phyloP scores from a whole-genome alignment of 2,797 vertebrate genomes.

The Uromys caudimaculatus region DNA sequence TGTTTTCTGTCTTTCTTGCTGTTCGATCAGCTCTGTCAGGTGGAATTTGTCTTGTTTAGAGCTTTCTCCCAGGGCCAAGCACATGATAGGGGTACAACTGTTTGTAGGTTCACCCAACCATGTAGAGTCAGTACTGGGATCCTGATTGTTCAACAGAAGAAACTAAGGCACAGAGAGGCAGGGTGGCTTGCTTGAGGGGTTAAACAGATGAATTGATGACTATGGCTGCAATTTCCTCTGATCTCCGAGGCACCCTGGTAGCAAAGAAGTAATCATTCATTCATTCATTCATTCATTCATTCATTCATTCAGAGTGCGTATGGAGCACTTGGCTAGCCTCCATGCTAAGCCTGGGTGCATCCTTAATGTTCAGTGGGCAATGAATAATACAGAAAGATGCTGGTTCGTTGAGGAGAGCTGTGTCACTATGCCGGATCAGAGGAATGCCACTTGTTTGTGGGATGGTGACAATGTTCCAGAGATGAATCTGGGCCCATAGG shows the following conservation, averaged over 20 bases:
- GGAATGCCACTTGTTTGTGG: background rate
- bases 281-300: no score
- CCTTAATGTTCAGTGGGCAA: fast-evolving
- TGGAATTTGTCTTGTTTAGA: background rate
- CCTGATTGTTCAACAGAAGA: background rate
- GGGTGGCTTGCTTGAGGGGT: background rate
- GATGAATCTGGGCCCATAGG: background rate
- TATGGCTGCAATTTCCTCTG: background rate
- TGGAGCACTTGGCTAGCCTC: background rate
- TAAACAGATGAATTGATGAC: background rate
- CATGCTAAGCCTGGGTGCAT: background rate
- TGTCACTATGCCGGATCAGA: fast-evolving
- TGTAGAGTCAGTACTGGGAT: fast-evolving
- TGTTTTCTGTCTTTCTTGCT: background rate
- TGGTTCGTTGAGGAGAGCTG: fast-evolving
- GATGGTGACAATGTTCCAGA: fast-evolving
- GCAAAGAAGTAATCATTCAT: background rate
- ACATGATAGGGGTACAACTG: background rate
- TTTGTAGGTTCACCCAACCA: background rate
- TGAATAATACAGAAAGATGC: background rate
- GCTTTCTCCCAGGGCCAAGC: background rate
- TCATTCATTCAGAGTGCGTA: background rate
- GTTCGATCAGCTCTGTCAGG: fast-evolving
- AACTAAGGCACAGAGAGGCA: background rate
- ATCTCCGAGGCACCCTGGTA: background rate